A percentile compares a stretch with the other conserved stretches of the same genome.
Evolutionary conservation across 1,140 invertebrate species (phyloP).

Genomic region (Apis dorsata): DNA sequence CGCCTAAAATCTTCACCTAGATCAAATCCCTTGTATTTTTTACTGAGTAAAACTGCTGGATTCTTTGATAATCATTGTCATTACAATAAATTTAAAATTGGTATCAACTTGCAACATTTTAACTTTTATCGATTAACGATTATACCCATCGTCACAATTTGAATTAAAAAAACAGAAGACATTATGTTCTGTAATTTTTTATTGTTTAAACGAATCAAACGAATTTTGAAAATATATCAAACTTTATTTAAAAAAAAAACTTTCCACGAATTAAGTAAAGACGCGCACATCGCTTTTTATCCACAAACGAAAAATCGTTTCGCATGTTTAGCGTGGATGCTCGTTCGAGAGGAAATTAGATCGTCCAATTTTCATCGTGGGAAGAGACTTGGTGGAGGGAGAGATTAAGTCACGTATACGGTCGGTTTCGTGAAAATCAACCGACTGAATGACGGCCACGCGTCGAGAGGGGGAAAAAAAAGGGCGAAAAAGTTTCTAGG

Average conservation of each 20-base stretch:
- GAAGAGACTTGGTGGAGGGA: not conserved
- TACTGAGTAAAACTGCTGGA: too few relatives aligned
- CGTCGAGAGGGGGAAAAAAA: not conserved
- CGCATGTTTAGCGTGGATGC: constrained; percentile 37
- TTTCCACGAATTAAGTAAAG: constrained; percentile 37
- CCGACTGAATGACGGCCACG: not conserved
- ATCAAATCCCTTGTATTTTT: too few relatives aligned
- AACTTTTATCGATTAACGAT: too few relatives aligned
- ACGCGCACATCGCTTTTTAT: constrained; percentile 49
- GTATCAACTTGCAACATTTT: too few relatives aligned
- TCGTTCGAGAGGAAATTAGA: constrained; percentile 59
- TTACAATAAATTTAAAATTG: too few relatives aligned
- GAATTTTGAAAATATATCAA: too few relatives aligned
- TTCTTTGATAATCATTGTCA: too few relatives aligned
- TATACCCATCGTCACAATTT: too few relatives aligned
- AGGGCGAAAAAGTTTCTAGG: not conserved
- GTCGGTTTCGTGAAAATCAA: not conserved
- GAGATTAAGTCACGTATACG: constrained; percentile 27
- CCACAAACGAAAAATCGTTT: constrained; percentile 50
- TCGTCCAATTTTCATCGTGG: constrained; percentile 53
- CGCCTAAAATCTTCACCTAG: not conserved
- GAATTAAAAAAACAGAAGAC: too few relatives aligned
- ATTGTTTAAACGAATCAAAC: too few relatives aligned
- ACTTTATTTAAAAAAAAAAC: constrained; percentile 7
- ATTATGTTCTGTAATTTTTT: too few relatives aligned